Evolutionary conservation across 2,113 vertebrate species (phyloP), one percentile per base, ranked within the genome.

Genomic region (Cisticola juncidis): DNA sequence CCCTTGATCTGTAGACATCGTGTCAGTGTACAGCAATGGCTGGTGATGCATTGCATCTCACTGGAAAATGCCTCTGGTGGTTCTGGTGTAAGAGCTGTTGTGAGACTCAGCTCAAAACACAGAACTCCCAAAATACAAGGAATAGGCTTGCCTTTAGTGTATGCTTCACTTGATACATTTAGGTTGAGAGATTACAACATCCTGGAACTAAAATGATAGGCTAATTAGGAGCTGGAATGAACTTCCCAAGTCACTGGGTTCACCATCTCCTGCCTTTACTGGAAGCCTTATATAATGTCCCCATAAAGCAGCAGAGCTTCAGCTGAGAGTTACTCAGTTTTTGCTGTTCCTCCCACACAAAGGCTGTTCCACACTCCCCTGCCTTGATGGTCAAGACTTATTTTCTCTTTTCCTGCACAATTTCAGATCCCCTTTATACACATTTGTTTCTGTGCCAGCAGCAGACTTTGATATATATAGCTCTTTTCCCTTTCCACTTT

Each of bases 181-280:
- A 77, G 50, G 66, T 86, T 94, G 79, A 88, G 51, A 0, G 3
- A 92, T 95, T 94, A 77, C 92, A 83, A 81, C 86, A 93, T 50
- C 64, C 88, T 88, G 91, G 78, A 92, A 81, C 86, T 81, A 71
- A 86, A 95, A 88, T 78, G 77, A 87, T 84, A 31, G 69, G 33
- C 12, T 94, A 88, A 92, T 92, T 70, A 88, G 64, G 60, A 94
- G 57, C 44, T 84, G 61, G 57, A 84, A 92, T 44, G 48, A 83
- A 94, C 91, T 96, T 94, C 88, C 88, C 15, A 11, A 94, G 94
- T 95, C 93, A 89, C 31, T 48, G 94, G 33, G 89, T 95, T 96
- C 83, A 83, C 83, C 64, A 48, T 56, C 60, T 83, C 44, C 61
- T 79, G 83, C 18, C 40, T 60, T 94, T 89, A 86, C 91, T 58